Evolutionary conservation across 30 jellyfish, hydroid and myxozoan species (phyloP), one percentile per base, ranked within the genome.

Genomic region (Turritopsis rubra): DNA sequence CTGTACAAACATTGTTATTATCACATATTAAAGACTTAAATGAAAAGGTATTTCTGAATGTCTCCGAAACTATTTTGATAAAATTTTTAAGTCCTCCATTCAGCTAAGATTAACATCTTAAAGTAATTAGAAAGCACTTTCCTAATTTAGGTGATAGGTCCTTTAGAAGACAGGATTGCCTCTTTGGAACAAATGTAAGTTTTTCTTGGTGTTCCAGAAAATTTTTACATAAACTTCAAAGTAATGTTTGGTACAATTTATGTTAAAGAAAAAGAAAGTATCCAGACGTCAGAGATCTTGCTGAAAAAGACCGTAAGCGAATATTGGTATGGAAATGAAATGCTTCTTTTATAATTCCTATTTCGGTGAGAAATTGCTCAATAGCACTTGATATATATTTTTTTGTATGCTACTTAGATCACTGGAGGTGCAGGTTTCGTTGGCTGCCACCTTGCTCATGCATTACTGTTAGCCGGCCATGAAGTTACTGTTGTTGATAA

Each of bases 371-470:
- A 41, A 41, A 41, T n/a, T n/a, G n/a, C n/a, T n/a, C n/a, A n/a
- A n/a, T n/a, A 41, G 13, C 60, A 41, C 60, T n/a, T 72, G 28
- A 22, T 30, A 16, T 1, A n/a, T n/a, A n/a, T n/a, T n/a, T n/a
- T n/a, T 70, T 78, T 29, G 9, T 79, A 13, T 79, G 21, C 66
- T 25, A 75, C 17, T 28, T 73, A 94, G 99, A 96, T 94, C 13
- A 89, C 99, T 21, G 99, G 99, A 74, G 99, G 99, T 26, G 99
- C 99, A 41, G 99, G 99, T 4, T 94, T 94, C 87, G 97, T 94
- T 71, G 99, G 99, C 18, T 94, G 96, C 8, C 99, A 94, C 74
- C 95, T 94, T 18, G 89, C 91, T 18, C 96, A 94, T 80, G 91
- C 95, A 8, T 84, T 94, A 0, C 75, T 94, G 91, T 75, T 89